phyloP scores from a whole-genome alignment of 2,113 vertebrate genomes.

The Perognathus longimembris region DNA sequence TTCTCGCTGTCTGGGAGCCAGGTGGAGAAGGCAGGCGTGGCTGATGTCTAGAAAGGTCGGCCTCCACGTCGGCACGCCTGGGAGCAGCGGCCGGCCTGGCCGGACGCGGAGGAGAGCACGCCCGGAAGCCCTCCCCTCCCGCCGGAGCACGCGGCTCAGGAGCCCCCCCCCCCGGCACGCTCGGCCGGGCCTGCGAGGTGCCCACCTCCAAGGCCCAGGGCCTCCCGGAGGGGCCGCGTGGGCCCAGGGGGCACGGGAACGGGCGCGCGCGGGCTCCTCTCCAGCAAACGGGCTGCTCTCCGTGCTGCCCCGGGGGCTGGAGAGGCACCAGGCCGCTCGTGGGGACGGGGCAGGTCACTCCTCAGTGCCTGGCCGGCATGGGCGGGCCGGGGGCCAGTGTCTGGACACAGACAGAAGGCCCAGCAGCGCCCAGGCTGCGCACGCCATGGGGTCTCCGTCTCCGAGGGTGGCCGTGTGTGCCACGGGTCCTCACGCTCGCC shows the following conservation, averaged over 20 bases:
- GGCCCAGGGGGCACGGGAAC: accelerated
- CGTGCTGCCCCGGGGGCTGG: background rate
- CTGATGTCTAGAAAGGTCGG: background rate
- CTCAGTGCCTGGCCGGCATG: no score
- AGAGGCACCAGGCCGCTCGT: background rate
- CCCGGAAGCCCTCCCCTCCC: background rate
- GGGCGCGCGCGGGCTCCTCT: accelerated
- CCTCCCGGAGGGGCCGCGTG: accelerated
- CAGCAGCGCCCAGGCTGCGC: no score
- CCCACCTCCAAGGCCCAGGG: background rate
- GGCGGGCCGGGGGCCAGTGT: no score
- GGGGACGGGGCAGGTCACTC: no score
- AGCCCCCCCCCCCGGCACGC: no score
- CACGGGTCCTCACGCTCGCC: accelerated
- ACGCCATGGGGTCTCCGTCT: no score
- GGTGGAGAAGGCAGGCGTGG: background rate
- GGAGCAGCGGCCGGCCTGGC: background rate
- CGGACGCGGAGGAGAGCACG: no score
- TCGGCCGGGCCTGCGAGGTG: no score
- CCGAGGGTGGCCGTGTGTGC: no score
- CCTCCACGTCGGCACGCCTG: accelerated
- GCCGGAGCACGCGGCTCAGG: background rate
- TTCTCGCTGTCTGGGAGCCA: background rate
- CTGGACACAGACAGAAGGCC: no score
- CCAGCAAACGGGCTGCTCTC: accelerated